Conservation (phyloP, 2,113 vertebrate species). For the Sturnus vulgaris region DNA sequence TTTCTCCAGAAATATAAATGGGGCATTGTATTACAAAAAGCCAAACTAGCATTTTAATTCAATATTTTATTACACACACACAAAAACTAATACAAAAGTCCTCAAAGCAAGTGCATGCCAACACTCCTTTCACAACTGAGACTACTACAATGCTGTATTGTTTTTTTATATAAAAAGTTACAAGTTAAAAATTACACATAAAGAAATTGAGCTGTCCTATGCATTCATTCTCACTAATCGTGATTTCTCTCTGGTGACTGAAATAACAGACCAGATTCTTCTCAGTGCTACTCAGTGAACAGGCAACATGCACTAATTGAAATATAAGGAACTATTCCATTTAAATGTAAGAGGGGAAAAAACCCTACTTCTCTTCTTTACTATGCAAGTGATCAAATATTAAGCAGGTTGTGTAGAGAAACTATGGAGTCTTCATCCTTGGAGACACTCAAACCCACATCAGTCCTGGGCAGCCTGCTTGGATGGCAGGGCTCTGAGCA, state of each 20-base stretch:
- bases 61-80: background rate
- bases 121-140: background rate
- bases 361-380: background rate
- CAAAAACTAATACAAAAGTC: background rate
- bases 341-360: background rate
- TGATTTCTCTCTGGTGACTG: background rate
- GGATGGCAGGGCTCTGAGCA: background rate
- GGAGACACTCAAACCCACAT: accelerated
- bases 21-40: background rate
- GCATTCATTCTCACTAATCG: background rate
- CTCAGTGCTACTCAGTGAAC: background rate
- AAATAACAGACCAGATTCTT: background rate
- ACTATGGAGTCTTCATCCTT: background rate
- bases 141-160: background rate
- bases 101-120: background rate
- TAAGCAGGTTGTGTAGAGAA: background rate
- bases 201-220: background rate
- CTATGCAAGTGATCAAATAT: background rate
- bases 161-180: background rate
- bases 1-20: background rate
- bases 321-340: background rate
- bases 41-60: background rate
- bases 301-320: background rate
- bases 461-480: background rate
- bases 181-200: background rate